Conservation (phyloP, 2,797 vertebrate genomes). For the Paramormyrops hopkinsi region DNA sequence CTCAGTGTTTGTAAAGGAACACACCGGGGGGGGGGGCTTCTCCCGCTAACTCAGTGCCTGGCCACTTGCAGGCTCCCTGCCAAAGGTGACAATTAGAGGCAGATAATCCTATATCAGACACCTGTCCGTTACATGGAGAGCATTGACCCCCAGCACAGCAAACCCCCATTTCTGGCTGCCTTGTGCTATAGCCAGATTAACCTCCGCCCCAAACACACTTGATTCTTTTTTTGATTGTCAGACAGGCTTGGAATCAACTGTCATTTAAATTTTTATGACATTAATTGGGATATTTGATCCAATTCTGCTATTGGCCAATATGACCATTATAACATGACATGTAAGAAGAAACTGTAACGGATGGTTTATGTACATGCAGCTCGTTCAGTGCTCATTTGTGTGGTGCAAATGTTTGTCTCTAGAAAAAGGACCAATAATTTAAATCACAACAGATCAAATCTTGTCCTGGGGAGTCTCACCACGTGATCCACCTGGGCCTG, state of each 20-base stretch:
- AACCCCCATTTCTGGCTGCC: not conserved
- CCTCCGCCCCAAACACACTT: not conserved
- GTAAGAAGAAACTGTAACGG: not conserved
- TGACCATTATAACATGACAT: not conserved
- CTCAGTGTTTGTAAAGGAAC: slow-evolving; percentile 25
- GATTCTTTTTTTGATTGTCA: not conserved
- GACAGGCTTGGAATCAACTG: not conserved
- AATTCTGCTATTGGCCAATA: not conserved
- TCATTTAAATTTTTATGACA: not conserved
- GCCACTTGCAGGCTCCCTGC: slow-evolving; percentile 34
- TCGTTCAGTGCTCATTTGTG: not conserved
- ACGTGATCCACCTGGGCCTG: slow-evolving; percentile 63
- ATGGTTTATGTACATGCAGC: not conserved
- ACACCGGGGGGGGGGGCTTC: slow-evolving; percentile 9
- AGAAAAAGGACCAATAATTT: not conserved
- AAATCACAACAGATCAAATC: slow-evolving; percentile 65
- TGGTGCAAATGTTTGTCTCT: not conserved
- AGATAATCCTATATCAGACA: slow-evolving; percentile 33
- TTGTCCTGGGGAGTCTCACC: slow-evolving; percentile 63
- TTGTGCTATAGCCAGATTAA: not conserved
- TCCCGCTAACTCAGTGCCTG: not conserved
- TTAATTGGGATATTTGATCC: not conserved
- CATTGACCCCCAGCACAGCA: not conserved
- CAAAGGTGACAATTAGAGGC: slow-evolving; percentile 49
- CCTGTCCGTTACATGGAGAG: slow-evolving; percentile 27